A percentile compares a stretch with the other conserved stretches of the same genome.
Evolutionary conservation across 2,797 vertebrate species (phyloP).

Genomic region (Gallinago nigripennis): DNA sequence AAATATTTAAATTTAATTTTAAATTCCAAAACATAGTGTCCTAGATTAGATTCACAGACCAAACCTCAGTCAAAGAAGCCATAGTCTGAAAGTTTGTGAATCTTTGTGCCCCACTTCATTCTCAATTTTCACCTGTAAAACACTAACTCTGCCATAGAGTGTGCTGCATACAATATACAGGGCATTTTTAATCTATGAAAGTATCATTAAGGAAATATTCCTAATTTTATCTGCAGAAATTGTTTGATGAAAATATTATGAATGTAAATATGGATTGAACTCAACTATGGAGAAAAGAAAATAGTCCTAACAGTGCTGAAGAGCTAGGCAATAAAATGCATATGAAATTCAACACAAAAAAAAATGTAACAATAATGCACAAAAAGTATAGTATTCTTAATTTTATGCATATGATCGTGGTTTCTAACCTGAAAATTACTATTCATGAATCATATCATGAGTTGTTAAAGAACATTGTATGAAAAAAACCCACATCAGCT

Average conservation of each 20-base stretch:
- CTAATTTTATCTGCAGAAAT: background rate
- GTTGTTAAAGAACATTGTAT: background rate
- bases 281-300: background rate
- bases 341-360: background rate
- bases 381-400: background rate
- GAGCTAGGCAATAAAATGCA: background rate
- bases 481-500: background rate
- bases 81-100: background rate
- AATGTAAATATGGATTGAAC: background rate
- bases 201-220: background rate
- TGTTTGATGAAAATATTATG: background rate
- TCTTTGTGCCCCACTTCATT: background rate
- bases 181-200: fast-evolving
- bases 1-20: background rate
- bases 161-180: background rate
- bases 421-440: background rate
- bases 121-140: background rate
- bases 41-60: background rate
- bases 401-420: background rate
- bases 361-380: background rate
- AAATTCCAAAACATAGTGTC: background rate
- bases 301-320: background rate
- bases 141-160: background rate
- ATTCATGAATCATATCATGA: background rate
- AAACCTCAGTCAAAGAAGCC: background rate